Percentiles rank a stretch among this genome's conserved stretches.
Evolutionary conservation across 2,113 vertebrate genomes (phyloP).

Genomic region (Edolisoma coerulescens): DNA sequence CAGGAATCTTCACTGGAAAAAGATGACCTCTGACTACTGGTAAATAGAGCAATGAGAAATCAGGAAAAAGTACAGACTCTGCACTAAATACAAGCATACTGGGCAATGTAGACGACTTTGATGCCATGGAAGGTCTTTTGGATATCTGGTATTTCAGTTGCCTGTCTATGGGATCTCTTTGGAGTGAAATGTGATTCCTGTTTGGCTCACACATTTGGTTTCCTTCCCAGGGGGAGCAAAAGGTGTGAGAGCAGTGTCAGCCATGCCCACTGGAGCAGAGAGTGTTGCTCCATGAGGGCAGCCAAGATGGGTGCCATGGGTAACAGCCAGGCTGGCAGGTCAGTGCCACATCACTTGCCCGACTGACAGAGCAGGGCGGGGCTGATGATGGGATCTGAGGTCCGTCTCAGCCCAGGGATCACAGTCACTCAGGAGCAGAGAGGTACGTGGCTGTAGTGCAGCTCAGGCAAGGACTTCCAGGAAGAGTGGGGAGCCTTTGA

Average conservation of each 20-base stretch:
- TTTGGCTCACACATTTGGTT: not conserved
- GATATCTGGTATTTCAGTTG: not conserved
- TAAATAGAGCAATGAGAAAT: not conserved
- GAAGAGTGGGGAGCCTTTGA: accelerated
- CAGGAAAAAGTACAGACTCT: not conserved
- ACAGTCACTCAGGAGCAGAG: accelerated
- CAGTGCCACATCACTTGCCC: no score
- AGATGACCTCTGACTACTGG: not conserved
- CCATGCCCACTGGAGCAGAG: not conserved
- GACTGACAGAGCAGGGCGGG: accelerated
- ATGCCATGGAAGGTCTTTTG: not conserved
- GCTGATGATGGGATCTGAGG: accelerated
- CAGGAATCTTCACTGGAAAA: not conserved
- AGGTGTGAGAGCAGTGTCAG: not conserved
- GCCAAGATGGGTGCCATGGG: accelerated
- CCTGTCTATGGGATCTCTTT: not conserved
- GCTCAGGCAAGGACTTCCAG: not conserved
- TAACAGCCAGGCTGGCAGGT: not conserved
- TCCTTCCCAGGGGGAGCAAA: not conserved
- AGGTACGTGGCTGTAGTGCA: not conserved
- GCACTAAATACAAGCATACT: not conserved
- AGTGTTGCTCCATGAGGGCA: accelerated
- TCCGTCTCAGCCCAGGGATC: not conserved
- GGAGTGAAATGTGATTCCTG: not conserved
- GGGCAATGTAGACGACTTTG: not conserved